Conservation (phyloP, 2,797 vertebrate species). For the Halcyon leucocephala region DNA sequence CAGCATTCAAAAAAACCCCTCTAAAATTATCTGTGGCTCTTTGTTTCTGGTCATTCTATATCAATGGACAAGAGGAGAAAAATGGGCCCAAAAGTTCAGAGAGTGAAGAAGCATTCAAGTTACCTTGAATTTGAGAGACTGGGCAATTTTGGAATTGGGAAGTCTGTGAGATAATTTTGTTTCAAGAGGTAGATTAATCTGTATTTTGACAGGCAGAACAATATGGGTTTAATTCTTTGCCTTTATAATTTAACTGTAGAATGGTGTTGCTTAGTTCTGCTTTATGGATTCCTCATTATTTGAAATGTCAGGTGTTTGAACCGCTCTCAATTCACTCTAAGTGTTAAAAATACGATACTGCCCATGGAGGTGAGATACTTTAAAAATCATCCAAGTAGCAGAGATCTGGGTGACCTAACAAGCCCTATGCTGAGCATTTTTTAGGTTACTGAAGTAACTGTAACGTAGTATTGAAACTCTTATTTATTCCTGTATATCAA, state of each 20-base stretch:
- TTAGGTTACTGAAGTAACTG: background rate
- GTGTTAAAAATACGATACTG: background rate
- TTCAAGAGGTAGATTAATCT: background rate
- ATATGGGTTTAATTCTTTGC: background rate
- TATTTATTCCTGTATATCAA: background rate
- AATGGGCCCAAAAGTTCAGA: background rate
- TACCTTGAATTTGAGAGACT: background rate
- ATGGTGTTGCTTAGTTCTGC: background rate
- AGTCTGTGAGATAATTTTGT: background rate
- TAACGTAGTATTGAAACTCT: background rate
- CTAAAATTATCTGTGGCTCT: background rate
- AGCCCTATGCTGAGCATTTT: background rate
- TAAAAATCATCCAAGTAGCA: background rate
- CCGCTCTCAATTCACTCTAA: background rate
- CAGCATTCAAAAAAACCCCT: background rate
- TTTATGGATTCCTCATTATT: background rate
- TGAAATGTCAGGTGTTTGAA: background rate
- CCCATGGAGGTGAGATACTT: background rate
- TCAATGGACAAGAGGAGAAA: background rate
- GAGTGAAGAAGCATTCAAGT: background rate
- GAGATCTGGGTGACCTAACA: background rate
- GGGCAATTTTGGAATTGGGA: background rate
- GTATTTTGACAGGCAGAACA: background rate
- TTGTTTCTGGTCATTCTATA: background rate
- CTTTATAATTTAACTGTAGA: background rate